A percentile compares a stretch with the other conserved stretches of the same genome.
Evolutionary conservation across 2,888 invertebrate species (phyloP).

Genomic region (Parasteatoda lunata): DNA sequence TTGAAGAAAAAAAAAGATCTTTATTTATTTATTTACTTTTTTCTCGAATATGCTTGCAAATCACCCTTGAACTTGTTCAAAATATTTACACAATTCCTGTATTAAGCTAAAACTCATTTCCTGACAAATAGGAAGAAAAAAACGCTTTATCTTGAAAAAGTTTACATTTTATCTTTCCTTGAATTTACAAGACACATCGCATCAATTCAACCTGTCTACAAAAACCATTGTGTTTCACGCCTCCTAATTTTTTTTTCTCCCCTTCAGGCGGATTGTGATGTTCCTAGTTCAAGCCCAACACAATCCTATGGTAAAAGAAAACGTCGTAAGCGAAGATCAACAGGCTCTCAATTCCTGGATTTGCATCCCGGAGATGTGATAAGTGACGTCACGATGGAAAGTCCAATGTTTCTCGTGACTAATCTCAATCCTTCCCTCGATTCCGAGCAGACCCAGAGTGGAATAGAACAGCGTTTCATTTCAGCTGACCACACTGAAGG

Average conservation of each 20-base stretch:
- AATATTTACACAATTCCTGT: no score
- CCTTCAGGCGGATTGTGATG: constrained; percentile 40
- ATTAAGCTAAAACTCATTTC: no score
- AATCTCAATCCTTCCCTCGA: constrained; percentile 53
- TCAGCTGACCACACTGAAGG: constrained; percentile 30
- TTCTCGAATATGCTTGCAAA: no score
- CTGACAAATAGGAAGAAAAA: no score
- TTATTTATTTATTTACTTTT: no score
- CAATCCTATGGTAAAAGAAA: constrained; percentile 33
- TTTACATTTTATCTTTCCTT: neutral
- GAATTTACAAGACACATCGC: neutral
- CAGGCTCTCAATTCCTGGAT: constrained; percentile 28
- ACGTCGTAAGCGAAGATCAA: neutral
- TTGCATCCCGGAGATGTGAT: constrained; percentile 62
- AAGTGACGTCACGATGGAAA: constrained; percentile 66
- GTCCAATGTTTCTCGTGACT: constrained; percentile 61
- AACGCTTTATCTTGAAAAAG: neutral
- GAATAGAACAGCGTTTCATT: constrained; percentile 26
- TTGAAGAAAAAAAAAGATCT: no score
- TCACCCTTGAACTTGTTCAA: no score
- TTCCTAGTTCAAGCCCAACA: constrained; percentile 17
- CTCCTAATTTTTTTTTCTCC: neutral
- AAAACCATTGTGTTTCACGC: neutral
- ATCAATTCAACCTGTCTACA: neutral
- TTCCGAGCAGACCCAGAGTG: constrained; percentile 11